Percentiles rank a stretch among this genome's conserved stretches.
Conservation (phyloP, 2,797 vertebrate genomes). For the Mormyrops boulengeri region DNA sequence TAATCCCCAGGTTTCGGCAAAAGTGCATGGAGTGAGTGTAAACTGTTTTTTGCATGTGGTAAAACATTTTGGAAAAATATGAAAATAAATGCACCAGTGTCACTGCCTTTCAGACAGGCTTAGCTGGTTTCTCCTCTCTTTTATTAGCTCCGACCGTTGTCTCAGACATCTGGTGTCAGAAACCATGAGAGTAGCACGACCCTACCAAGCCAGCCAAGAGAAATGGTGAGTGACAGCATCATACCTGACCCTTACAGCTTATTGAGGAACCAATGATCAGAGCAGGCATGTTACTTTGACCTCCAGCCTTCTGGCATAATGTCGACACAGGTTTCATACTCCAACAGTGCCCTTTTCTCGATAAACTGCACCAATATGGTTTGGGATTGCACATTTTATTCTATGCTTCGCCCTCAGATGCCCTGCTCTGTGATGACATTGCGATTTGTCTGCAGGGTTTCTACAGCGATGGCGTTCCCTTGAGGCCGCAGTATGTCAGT, state of each 20-base stretch:
- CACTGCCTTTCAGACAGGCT: neutral
- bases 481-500: neutral
- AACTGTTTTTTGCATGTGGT: neutral
- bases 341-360: neutral
- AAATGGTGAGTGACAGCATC: neutral
- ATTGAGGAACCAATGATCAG: neutral
- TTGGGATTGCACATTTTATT: neutral
- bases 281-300: neutral
- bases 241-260: neutral
- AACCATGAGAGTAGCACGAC: neutral
- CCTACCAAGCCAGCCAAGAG: neutral
- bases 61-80: neutral
- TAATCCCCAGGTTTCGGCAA: neutral
- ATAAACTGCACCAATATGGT: neutral
- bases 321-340: neutral
- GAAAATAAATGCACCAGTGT: neutral
- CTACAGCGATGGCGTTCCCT: neutral
- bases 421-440: neutral
- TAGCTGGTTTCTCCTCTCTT: neutral
- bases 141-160: neutral
- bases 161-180: neutral
- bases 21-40: neutral
- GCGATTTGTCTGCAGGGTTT: neutral
- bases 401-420: neutral
- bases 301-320: neutral